Base-by-base conservation (phyloP, 2,797 vertebrate species). In the Galagoides demidoff region DNA sequence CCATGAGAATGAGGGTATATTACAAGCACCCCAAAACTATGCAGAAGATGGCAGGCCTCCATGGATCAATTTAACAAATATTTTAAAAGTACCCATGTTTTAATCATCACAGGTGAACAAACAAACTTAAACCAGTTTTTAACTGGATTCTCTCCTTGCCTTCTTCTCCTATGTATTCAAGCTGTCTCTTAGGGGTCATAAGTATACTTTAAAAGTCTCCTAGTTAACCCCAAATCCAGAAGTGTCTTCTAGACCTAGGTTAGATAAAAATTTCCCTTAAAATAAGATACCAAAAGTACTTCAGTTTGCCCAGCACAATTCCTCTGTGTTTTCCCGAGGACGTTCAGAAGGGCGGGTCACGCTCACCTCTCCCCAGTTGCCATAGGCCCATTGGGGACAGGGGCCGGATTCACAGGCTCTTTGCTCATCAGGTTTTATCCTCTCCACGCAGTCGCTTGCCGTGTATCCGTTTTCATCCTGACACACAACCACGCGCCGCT, bases 301-400 rank as follows among this genome's bases (percentile, higher is more conserved):
- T 34, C 23, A 17, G 34, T 10, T 37, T 34, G 25, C 16, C 20
- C 4, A 29, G 52, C 34, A 89, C 39, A 66, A 29, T 16, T 2
- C 20, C 77, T 85, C 39, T 37, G 13, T n/a, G 52, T 66, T 59
- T 34, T 7, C 23, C 90, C 39, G 66, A 87, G 76, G 63, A 23
- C 2, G 3, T 39, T 34, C 20, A 71, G 45, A 76, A 1, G 1
- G 25, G 34, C 0, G 4, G n/a, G 17, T 34, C 13, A 1, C 7
- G 95, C 99, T 99, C 97, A 99, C 99, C 99, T 99, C 99, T 98
- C 99, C 99, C 99, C 99, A 99, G 98, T 97, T 99, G 97, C 99
- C 99, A 13, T 99, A 99, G 92, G 98, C 99, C 99, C 99, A 99
- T 88, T 99, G 99, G 77, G 99, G 99, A 97, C 99, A 99, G 1